These are phyloP conservation scores for Disparrhopalites patrizii DNA, from an alignment of 2,888 invertebrate genomes.

Conservation along the genomic window DNA sequence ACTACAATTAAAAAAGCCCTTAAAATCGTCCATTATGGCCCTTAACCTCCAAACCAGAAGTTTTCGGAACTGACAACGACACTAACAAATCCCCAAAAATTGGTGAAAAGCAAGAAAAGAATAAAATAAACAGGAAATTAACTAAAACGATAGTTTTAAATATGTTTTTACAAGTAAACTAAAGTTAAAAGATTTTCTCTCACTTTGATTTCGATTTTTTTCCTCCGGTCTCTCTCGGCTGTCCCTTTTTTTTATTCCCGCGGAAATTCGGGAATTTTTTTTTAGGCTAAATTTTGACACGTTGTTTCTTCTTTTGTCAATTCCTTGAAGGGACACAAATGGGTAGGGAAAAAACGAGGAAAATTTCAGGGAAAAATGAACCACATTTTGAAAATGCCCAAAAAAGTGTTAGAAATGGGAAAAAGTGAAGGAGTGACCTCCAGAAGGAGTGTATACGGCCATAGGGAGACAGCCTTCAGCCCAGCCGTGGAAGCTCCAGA, in stretches of 20 bases:
- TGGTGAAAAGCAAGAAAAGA: too few species aligned
- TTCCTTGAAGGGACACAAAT: too few species aligned
- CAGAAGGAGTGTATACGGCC: too few species aligned
- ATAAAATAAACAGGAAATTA: too few species aligned
- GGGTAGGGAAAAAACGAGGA: not conserved
- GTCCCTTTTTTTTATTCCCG: constrained; percentile 5
- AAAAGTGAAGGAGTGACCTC: constrained; percentile 5
- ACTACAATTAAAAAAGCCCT: too few species aligned
- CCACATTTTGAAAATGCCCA: constrained; percentile 11
- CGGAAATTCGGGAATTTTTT: constrained; percentile 9
- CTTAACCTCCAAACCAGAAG: too few species aligned
- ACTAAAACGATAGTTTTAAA: too few species aligned
- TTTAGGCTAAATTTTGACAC: not conserved
- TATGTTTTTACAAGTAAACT: not conserved
- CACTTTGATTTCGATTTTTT: too few species aligned
- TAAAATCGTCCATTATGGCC: too few species aligned
- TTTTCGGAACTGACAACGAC: too few species aligned
- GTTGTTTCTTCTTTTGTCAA: constrained; percentile 16
- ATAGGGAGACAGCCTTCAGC: not conserved
- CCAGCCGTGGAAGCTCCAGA: not conserved
- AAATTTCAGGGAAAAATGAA: constrained; percentile 8
- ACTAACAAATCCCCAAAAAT: too few species aligned
- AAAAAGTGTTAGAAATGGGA: constrained; percentile 6
- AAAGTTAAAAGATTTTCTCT: not conserved
- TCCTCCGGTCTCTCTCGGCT: not conserved